Conservation (phyloP, 2,888 invertebrate species). For the Meiosimyza decipiens region DNA sequence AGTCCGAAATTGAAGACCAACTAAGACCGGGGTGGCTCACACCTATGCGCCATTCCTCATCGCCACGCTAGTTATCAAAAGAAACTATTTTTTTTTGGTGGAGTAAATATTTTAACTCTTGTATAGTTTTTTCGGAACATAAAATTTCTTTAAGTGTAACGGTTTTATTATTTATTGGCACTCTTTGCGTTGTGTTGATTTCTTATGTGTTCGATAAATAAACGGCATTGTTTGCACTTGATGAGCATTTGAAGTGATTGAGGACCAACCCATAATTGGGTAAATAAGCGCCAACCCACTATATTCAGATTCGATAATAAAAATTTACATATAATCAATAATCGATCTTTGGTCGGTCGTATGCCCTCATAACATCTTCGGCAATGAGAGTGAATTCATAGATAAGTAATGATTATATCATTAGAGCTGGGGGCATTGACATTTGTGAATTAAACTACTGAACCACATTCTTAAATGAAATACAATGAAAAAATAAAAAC, state of each 20-base stretch:
- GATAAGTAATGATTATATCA: slow-evolving; percentile 7
- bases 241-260: slow-evolving; percentile 34
- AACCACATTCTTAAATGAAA: neutral
- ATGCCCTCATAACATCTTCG: neutral
- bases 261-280: slow-evolving; percentile 33
- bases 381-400: neutral
- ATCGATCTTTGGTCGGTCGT: neutral
- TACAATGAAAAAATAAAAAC: slow-evolving; percentile 4
- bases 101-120: too few relatives aligned
- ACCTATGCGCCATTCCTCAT: too few relatives aligned
- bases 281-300: slow-evolving; percentile 35
- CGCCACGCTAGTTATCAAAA: too few relatives aligned
- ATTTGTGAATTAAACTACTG: slow-evolving; percentile 9
- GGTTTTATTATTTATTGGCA: slow-evolving; percentile 19
- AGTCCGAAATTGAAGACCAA: too few relatives aligned
- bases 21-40: too few relatives aligned
- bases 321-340: neutral
- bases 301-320: neutral
- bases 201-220: slow-evolving; percentile 17
- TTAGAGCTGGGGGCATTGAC: slow-evolving; percentile 28
- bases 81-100: too few relatives aligned
- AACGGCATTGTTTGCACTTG: slow-evolving; percentile 39
- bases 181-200: neutral
- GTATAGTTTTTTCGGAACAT: too few relatives aligned
- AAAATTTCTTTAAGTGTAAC: neutral